Evolutionary conservation across 1,140 invertebrate genomes (phyloP), one percentile per base, ranked within the genome.

Genomic region (Cyphomyrmex costatus): DNA sequence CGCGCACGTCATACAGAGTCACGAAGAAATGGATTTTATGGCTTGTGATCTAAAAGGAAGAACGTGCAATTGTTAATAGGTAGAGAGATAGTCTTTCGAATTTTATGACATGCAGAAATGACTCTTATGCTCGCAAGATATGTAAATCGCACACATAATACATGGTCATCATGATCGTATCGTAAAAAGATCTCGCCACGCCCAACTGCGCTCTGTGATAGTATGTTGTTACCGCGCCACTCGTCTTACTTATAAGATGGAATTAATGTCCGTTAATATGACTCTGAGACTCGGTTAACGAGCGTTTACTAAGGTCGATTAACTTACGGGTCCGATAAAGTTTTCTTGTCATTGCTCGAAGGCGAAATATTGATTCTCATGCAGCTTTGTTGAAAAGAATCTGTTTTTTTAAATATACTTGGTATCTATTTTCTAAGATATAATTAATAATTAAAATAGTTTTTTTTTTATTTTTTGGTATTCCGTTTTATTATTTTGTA

Each of bases 81-180:
- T n/a, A 14, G 21, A 42, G 33, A 42, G 60, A 78, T 49, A 27
- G 77, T 19, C 49, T 33, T 56, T 27, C 21, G 33, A 42, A 14
- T 70, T 80, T 80, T 80, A 80, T 19, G 49, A 80, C 16, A 49
- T 49, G 65, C 65, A 27, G 21, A 27, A 30, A 70, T 24, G 63
- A 56, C 10, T 66, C 78, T 80, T 70, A 27, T n/a, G 49, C 46
- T 27, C 63, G 63, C 46, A 21, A 30, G 30, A 68, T 80, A 80
- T 70, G 63, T 56, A 79, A 46, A 68, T 80, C 63, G 63, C 49
- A 70, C 63, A 65, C 63, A 70, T 70, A 70, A 70, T 63, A 78
- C 36, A 36, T 42, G 65, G 21, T 42, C 49, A 68, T 80, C 46
- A 42, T 51, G 36, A 68, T 27, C 27, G 56, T 56, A 60, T 46